Percentiles rank a stretch among this genome's conserved stretches.
phyloP scores from a whole-genome alignment of 2,888 invertebrate species.

The Amphiduros pacificus region DNA sequence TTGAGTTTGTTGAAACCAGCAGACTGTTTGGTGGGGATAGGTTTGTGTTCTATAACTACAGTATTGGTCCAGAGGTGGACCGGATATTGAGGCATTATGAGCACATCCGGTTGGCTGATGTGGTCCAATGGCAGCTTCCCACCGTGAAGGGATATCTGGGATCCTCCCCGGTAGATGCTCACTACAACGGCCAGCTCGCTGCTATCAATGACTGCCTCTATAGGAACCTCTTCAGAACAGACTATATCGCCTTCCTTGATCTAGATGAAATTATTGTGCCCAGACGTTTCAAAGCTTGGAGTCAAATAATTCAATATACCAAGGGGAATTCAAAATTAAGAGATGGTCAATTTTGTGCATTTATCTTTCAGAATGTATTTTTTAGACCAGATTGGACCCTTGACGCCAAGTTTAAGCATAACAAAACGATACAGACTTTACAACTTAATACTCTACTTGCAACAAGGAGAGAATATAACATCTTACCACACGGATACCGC shows the following conservation, averaged over 20 bases:
- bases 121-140: constrained; percentile 29
- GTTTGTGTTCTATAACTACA: constrained; percentile 31
- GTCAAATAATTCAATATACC: no score
- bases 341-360: constrained; percentile 76
- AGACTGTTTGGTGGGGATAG: constrained; percentile 28
- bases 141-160: neutral
- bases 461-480: constrained; percentile 77
- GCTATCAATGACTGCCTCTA: constrained; percentile 34
- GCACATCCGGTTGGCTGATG: constrained; percentile 20
- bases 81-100: constrained; percentile 16
- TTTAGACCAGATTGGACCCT: constrained; percentile 81
- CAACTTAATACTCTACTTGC: constrained; percentile 56
- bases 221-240: constrained; percentile 27
- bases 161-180: constrained; percentile 25
- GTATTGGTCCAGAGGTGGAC: constrained; percentile 10
- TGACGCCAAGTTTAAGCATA: constrained; percentile 50
- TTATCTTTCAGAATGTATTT: constrained; percentile 84
- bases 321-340: neutral
- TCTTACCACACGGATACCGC: constrained; percentile 71
- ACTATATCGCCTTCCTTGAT: constrained; percentile 29
- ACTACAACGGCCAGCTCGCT: constrained; percentile 33
- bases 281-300: no score
- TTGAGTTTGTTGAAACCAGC: constrained; percentile 26
- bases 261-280: constrained; percentile 31
- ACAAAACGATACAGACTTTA: constrained; percentile 23